Percentiles rank a stretch among this genome's conserved stretches.
Conservation (phyloP, 2,113 vertebrate genomes). For the Cygnus buccinator region DNA sequence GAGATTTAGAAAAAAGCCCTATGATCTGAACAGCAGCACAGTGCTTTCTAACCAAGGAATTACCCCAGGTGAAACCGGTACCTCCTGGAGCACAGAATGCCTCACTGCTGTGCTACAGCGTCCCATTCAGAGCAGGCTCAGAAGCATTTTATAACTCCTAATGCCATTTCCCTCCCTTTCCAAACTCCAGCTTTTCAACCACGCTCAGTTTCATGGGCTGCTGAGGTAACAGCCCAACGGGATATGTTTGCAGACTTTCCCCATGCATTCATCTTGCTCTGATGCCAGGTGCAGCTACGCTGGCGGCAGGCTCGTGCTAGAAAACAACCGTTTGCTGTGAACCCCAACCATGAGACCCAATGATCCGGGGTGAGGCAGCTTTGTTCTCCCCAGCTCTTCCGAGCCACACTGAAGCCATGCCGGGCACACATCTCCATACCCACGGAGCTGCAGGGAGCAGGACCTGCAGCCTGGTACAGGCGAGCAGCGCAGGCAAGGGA, state of each 20-base stretch:
- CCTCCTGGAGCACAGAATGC: neutral
- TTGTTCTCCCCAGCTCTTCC: neutral
- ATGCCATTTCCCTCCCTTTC: neutral
- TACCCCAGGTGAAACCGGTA: neutral
- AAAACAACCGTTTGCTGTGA: fast-evolving
- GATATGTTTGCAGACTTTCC: neutral
- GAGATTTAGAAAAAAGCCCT: neutral
- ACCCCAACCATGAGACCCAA: neutral
- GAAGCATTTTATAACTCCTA: fast-evolving
- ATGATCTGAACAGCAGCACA: neutral
- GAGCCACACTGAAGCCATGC: neutral
- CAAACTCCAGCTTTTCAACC: neutral
- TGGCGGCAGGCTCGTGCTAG: neutral
- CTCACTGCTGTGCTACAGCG: fast-evolving
- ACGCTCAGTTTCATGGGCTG: fast-evolving
- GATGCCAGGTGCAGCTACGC: neutral
- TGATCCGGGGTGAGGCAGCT: fast-evolving
- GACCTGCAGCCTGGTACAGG: neutral
- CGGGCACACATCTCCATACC: too few relatives aligned
- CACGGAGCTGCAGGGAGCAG: neutral
- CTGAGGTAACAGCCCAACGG: neutral
- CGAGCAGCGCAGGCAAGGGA: neutral
- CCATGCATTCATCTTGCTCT: neutral
- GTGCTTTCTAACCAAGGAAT: neutral
- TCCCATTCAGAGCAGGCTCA: neutral